phyloP scores from a whole-genome alignment of 2,888 invertebrate genomes.

The Microchrysa polita region DNA sequence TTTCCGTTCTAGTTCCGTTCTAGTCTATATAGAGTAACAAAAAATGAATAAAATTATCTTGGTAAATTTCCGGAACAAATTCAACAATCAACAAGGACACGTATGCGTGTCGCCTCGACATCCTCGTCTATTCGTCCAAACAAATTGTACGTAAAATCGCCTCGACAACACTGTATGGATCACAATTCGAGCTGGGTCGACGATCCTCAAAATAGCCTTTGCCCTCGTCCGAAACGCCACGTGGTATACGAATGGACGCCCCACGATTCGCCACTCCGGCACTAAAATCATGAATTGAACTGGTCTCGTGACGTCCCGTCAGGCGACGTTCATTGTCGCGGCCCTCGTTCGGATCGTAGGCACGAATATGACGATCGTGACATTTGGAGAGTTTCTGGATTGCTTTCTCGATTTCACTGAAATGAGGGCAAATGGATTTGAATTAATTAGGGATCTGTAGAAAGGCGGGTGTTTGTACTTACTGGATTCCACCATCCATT shows the following conservation, averaged over 20 bases:
- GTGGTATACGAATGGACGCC: conserved; percentile 93
- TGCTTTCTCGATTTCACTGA: conserved; percentile 91
- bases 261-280: conserved; percentile 91
- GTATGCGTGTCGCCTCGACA: too few species aligned
- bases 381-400: conserved; percentile 93
- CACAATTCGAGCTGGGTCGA: conserved; percentile 91
- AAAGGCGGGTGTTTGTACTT: conserved; percentile 51
- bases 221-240: conserved; percentile 88
- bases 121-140: conserved; percentile 67
- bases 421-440: too few species aligned
- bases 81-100: too few species aligned
- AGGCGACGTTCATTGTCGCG: conserved; percentile 96
- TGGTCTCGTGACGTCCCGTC: conserved; percentile 95
- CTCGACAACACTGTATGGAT: conserved; percentile 87
- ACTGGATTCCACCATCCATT: conserved; percentile 85
- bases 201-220: conserved; percentile 97
- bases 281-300: conserved; percentile 96
- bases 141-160: conserved; percentile 88
- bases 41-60: too few species aligned
- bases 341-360: conserved; percentile 95
- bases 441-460: too few species aligned
- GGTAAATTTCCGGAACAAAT: too few species aligned
- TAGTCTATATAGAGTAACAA: too few species aligned
- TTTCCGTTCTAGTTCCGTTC: too few species aligned
- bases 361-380: conserved; percentile 93